phyloP scores from a whole-genome alignment of 2,888 invertebrate species.

The Heliconius cydno region DNA sequence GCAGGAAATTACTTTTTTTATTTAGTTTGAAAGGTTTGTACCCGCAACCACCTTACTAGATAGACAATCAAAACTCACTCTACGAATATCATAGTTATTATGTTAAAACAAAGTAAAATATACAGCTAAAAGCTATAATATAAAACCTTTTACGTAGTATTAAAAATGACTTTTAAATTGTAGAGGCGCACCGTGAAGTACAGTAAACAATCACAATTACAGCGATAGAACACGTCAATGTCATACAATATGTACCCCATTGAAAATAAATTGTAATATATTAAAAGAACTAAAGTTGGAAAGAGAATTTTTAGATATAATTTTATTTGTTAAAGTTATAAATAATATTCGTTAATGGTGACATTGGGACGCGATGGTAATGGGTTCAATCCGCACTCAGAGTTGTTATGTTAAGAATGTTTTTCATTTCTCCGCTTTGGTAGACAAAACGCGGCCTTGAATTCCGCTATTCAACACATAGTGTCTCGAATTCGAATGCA shows the following conservation, averaged over 20 bases:
- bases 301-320: no score
- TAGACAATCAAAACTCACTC: background rate
- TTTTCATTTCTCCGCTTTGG: background rate
- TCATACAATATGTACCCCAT: background rate
- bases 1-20: background rate
- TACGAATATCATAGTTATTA: background rate
- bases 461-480: background rate
- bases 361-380: no score
- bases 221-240: slow-evolving; percentile 22
- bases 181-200: slow-evolving; percentile 1
- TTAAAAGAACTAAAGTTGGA: background rate
- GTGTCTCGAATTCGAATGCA: no score
- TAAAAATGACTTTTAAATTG: slow-evolving; percentile 14
- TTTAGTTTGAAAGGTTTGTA: background rate
- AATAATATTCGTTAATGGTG: no score
- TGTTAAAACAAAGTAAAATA: background rate
- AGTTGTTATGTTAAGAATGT: no score
- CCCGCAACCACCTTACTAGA: background rate
- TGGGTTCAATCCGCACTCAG: no score
- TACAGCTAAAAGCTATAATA: background rate
- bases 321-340: no score
- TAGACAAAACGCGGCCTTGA: background rate
- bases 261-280: background rate
- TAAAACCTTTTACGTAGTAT: slow-evolving; percentile 7
- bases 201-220: background rate